Evolutionary conservation across 2,888 invertebrate genomes (phyloP), one percentile per base, ranked within the genome.

Genomic region (Malacosoma neustria): DNA sequence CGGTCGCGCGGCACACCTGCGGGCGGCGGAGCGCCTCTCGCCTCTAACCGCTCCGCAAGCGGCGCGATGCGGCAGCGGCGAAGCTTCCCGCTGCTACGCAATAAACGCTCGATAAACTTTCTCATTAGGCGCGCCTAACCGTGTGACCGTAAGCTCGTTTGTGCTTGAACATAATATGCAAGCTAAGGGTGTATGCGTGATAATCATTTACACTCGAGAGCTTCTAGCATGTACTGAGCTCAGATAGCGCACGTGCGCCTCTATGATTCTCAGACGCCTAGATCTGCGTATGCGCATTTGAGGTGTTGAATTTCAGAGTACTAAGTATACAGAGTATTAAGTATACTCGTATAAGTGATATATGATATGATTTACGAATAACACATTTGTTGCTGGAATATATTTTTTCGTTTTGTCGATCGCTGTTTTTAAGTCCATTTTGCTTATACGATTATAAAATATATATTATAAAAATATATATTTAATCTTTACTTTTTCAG

Each of bases 51-150:
- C 58, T 66, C 73, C 54, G 52, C 52, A 49, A 52, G 73, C 70
- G 62, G 64, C 55, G 55, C 22, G 22, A 22, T 9, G 22, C 22
- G 22, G 63, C 63, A 57, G 57, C 69, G 64, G 61, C 66, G 72
- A 72, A 79, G 82, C 81, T 80, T 80, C 79, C 76, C 79, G 79
- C 81, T 72, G 71, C 80, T 80, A 82, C 82, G 84, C 82, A 85
- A 82, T 84, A 85, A 82, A 79, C 84, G 84, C 82, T 85, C 82
- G 80, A 85, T 85, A 85, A 82, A 84, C 81, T 84, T 84, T 84
- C 82, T 82, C 82, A 84, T 82, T 82, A 82, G 81, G 77, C 80
- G 77, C 77, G 80, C 76, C 79, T 81, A 77, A 80, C 79, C 75
- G 81, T 82, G 79, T 73, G 82, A 82, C 79, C 72, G 74, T 76